phyloP scores from a whole-genome alignment of 2,113 vertebrate species.

The Epinephelus fuscoguttatus region DNA sequence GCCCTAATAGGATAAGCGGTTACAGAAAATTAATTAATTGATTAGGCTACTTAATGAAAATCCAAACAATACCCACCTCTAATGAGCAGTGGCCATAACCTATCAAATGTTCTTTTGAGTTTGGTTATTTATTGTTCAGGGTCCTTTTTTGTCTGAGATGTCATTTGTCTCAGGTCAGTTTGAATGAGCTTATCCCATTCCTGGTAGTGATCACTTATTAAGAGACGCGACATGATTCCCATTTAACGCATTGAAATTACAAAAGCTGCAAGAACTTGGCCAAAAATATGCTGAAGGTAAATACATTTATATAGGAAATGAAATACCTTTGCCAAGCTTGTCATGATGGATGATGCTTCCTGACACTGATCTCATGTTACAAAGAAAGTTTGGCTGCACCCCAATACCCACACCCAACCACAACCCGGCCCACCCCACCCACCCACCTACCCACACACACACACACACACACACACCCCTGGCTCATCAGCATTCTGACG shows the following conservation, averaged over 20 bases:
- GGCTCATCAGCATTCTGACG: constrained; percentile 57
- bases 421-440: no score
- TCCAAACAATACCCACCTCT: no score
- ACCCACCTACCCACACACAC: no score
- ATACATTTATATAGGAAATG: background rate
- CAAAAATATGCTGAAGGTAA: background rate
- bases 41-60: no score
- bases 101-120: no score
- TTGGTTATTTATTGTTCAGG: no score
- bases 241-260: background rate
- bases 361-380: constrained; percentile 24
- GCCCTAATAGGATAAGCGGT: no score
- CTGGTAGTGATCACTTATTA: background rate
- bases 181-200: background rate
- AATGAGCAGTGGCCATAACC: no score
- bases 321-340: background rate
- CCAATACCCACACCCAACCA: no score
- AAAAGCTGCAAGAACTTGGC: background rate
- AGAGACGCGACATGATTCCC: background rate
- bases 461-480: background rate
- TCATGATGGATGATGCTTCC: background rate
- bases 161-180: background rate
- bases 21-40: no score
- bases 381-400: constrained; percentile 49
- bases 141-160: no score